Percentiles rank a stretch among this genome's conserved stretches.
Evolutionary conservation across 2,797 vertebrate species (phyloP).

Genomic region (Lutjanus campechanus): DNA sequence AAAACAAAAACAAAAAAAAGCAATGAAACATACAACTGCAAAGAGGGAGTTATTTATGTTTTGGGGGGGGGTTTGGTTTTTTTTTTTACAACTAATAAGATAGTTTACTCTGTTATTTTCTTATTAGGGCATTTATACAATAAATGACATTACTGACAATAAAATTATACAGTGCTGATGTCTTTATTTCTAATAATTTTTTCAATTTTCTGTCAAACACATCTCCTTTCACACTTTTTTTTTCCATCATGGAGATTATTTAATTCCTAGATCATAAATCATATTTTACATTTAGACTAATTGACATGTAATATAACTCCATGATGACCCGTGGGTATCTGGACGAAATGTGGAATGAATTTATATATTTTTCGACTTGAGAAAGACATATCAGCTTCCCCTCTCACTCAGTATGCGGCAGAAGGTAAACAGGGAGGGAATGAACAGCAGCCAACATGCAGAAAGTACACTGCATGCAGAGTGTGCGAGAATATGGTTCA

Average conservation of each 20-base stretch:
- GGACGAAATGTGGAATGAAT: background rate
- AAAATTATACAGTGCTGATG: too few species aligned
- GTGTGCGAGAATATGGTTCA: constrained; percentile 5
- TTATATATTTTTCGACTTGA: background rate
- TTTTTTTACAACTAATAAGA: too few species aligned
- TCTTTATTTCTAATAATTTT: too few species aligned
- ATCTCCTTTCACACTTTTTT: too few species aligned
- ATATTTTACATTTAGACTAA: background rate
- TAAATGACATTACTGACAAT: too few species aligned
- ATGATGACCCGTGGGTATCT: background rate
- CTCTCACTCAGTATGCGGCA: constrained; percentile 11
- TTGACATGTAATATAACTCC: background rate
- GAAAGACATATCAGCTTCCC: background rate
- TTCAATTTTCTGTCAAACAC: too few species aligned
- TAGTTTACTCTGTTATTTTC: too few species aligned
- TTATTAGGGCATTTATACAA: too few species aligned
- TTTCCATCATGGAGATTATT: background rate
- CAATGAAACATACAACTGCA: too few species aligned
- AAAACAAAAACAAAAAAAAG: too few species aligned
- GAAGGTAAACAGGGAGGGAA: constrained; percentile 51
- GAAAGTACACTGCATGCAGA: constrained; percentile 45
- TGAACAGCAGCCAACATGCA: constrained; percentile 14
- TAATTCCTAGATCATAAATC: background rate
- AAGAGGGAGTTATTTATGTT: too few species aligned
- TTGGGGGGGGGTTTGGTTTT: too few species aligned